Evolutionary conservation across 2,888 invertebrate species (phyloP).

Genomic region (Cyrtodaria siliqua): DNA sequence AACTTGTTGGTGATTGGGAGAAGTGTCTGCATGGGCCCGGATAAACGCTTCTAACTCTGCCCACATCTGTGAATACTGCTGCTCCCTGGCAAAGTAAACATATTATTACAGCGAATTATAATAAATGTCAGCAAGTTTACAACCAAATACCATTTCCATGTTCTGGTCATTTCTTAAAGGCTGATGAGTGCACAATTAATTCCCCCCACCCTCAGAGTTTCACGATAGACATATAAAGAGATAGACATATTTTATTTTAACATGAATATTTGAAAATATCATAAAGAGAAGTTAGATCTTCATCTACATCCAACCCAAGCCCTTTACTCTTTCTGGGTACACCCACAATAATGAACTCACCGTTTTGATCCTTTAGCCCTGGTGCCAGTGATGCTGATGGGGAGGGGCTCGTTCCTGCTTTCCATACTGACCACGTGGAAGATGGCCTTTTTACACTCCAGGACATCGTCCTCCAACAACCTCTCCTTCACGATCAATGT

Average conservation of each 20-base stretch:
- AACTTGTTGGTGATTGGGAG: conserved; percentile 89
- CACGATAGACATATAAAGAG: too few relatives aligned
- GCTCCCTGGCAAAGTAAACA: conserved; percentile 91
- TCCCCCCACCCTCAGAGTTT: too few relatives aligned
- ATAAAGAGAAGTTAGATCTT: too few relatives aligned
- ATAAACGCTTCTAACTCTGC: conserved; percentile 94
- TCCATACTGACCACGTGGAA: conserved; percentile 93
- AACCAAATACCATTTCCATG: too few relatives aligned
- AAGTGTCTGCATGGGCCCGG: conserved; percentile 91
- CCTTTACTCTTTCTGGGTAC: too few relatives aligned
- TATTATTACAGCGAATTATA: too few relatives aligned
- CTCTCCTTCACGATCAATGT: conserved; percentile 93
- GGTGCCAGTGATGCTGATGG: conserved; percentile 87
- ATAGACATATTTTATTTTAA: too few relatives aligned
- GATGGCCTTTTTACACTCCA: conserved; percentile 94
- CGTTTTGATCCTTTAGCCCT: conserved; percentile 86
- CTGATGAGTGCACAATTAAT: too few relatives aligned
- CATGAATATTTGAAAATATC: too few relatives aligned
- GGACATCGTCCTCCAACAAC: conserved; percentile 94
- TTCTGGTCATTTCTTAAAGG: too few relatives aligned
- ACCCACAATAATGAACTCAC: conserved; percentile 72
- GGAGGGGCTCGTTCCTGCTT: conserved; percentile 93
- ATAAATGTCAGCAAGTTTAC: too few relatives aligned
- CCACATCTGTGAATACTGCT: conserved; percentile 97
- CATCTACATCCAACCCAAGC: too few relatives aligned